Conservation (phyloP, 2,113 vertebrate genomes). For the Cryptomyrus ogoouensis region DNA sequence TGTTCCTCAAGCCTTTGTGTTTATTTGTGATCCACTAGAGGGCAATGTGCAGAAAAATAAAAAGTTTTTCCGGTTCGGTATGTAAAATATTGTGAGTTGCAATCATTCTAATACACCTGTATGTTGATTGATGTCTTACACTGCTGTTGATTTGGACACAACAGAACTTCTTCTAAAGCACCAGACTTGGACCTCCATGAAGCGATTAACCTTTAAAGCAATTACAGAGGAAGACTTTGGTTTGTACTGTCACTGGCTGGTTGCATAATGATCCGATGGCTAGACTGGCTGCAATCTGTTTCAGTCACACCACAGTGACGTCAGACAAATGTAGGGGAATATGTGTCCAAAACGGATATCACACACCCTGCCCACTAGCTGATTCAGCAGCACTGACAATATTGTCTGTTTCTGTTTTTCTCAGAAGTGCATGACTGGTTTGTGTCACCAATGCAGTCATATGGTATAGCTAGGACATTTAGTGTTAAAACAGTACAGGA, state of each 20-base stretch:
- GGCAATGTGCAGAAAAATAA: not conserved
- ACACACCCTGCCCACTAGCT: not conserved
- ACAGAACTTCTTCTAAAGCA: not conserved
- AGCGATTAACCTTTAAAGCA: not conserved
- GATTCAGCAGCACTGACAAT: constrained; percentile 9
- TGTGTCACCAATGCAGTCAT: not conserved
- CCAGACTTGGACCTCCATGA: not conserved
- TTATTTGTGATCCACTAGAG: not conserved
- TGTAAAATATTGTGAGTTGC: not conserved
- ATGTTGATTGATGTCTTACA: not conserved
- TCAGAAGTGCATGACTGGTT: not conserved
- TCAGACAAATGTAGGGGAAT: not conserved
- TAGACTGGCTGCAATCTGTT: not conserved
- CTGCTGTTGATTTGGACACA: not conserved
- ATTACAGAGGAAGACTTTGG: not conserved
- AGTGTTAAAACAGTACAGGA: not conserved
- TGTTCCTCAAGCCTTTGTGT: not conserved
- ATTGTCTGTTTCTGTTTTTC: not conserved
- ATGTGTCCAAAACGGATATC: not conserved
- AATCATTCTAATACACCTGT: not conserved
- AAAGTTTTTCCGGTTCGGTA: not conserved
- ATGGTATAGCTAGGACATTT: not conserved
- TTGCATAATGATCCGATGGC: not conserved
- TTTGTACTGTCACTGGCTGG: not conserved
- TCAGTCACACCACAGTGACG: not conserved